Percentiles rank a stretch among this genome's conserved stretches.
These are phyloP conservation scores for Drosophila eohydei DNA, from an alignment of 2,888 invertebrate genomes.

Conservation along the genomic window DNA sequence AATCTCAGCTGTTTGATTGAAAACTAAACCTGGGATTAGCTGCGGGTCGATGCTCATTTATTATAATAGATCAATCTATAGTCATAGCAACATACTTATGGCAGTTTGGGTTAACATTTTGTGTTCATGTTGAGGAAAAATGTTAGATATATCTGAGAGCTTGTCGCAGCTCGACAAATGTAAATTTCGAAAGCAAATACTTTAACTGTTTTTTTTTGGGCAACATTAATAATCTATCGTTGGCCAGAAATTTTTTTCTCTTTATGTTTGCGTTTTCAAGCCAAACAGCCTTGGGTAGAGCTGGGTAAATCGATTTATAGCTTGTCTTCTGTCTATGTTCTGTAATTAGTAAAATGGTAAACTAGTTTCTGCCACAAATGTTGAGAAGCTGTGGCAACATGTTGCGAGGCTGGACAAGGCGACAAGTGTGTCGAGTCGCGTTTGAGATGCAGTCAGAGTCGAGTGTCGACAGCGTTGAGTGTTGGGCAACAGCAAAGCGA, in stretches of 20 bases:
- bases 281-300: conserved; percentile 57
- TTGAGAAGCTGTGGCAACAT: conserved; percentile 67
- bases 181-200: conserved; percentile 41
- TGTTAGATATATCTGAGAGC: conserved; percentile 4
- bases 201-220: conserved; percentile 20
- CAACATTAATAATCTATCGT: conserved; percentile 41
- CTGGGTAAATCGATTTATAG: conserved; percentile 61
- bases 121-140: background rate
- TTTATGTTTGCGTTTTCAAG: conserved; percentile 26
- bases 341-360: conserved; percentile 56
- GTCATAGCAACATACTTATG: background rate
- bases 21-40: conserved; percentile 2
- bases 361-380: conserved; percentile 55
- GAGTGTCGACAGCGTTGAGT: conserved; percentile 50
- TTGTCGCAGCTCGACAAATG: conserved; percentile 40
- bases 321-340: conserved; percentile 47
- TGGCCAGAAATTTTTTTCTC: conserved; percentile 27
- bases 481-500: conserved; percentile 37
- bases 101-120: conserved; percentile 9
- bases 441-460: conserved; percentile 37
- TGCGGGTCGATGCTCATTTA: conserved; percentile 5
- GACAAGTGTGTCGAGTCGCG: conserved; percentile 56
- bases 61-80: conserved; percentile 10
- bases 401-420: conserved; percentile 55
- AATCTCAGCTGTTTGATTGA: conserved; percentile 12